Conservation (phyloP, 2,113 vertebrate genomes). For the Acrocephalus arundinaceus region DNA sequence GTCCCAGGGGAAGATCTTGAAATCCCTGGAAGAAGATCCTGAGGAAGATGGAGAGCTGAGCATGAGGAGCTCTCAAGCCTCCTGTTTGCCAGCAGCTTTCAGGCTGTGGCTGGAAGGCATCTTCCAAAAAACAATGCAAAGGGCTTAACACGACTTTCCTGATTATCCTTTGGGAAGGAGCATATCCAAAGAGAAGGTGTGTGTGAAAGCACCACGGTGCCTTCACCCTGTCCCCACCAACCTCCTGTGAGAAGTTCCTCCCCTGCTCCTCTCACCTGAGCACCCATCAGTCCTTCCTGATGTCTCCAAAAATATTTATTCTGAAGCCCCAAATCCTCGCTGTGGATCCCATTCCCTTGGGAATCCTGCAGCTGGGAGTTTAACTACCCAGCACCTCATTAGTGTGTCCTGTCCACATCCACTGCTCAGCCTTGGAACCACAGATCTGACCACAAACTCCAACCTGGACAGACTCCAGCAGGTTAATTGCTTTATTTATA, state of each 20-base stretch:
- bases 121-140: background rate
- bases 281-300: background rate
- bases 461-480: background rate
- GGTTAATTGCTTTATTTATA: background rate
- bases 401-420: background rate
- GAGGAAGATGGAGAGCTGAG: too few relatives aligned
- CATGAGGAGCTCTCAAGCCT: background rate
- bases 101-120: fast-evolving
- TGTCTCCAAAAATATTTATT: background rate
- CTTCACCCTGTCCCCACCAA: background rate
- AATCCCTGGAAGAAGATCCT: background rate
- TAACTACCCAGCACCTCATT: background rate
- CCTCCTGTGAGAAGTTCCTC: background rate
- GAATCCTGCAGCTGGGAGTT: background rate
- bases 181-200: background rate
- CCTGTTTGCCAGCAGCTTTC: background rate
- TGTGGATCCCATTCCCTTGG: background rate
- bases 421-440: background rate
- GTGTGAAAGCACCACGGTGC: background rate
- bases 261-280: background rate
- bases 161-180: background rate
- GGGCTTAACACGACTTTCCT: fast-evolving
- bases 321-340: background rate
- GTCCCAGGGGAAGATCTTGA: background rate
- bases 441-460: background rate